Conservation (phyloP, 2,113 vertebrate genomes). For the Anolis carolinensis region DNA sequence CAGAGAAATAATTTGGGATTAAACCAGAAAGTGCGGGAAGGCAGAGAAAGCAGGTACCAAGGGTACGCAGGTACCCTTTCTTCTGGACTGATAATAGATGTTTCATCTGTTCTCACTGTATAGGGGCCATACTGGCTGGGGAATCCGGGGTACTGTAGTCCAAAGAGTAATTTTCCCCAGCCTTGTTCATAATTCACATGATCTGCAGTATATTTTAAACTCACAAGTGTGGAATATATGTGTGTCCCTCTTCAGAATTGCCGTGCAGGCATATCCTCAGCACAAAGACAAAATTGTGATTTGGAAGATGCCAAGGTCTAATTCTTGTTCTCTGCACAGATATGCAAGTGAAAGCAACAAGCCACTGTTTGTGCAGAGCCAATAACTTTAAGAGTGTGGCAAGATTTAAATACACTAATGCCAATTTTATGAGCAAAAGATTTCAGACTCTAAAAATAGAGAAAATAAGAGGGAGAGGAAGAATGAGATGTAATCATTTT, state of each 20-base stretch:
- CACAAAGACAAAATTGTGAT: neutral
- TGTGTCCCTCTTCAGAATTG: neutral
- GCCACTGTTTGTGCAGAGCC: neutral
- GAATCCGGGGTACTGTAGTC: too few relatives aligned
- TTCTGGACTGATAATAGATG: neutral
- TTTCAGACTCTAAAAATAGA: neutral
- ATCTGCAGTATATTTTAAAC: too few relatives aligned
- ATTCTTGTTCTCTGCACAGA: neutral
- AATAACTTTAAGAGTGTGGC: neutral
- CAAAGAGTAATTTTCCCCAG: too few relatives aligned
- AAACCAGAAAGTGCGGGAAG: neutral
- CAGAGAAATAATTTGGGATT: neutral
- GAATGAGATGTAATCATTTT: too few relatives aligned
- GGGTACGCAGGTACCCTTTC: neutral
- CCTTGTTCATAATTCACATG: too few relatives aligned
- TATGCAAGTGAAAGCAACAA: neutral
- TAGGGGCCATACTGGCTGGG: too few relatives aligned
- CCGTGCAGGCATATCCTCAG: neutral
- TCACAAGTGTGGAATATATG: neutral
- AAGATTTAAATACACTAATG: neutral
- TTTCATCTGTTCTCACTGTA: neutral
- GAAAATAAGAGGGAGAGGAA: neutral
- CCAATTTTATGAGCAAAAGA: conserved; percentile 9
- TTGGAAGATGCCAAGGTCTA: neutral
- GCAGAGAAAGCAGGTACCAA: neutral